phyloP scores from a whole-genome alignment of 2,113 vertebrate genomes.

The Vidua chalybeata region DNA sequence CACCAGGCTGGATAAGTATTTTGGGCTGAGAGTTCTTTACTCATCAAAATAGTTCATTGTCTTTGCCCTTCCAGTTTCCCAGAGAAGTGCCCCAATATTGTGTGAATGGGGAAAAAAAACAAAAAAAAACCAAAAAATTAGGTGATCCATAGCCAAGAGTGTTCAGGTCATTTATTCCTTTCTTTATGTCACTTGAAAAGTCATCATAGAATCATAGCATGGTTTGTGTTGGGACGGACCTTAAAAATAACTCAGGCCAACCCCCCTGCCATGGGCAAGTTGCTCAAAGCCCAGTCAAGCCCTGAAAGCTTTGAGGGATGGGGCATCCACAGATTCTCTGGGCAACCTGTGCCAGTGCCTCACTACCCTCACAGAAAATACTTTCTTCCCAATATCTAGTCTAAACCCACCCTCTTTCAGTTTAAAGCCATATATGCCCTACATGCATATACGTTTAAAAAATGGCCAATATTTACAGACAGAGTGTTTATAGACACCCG shows the following conservation, averaged over 20 bases:
- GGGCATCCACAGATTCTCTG: background rate
- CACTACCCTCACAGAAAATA: background rate
- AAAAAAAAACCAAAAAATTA: background rate
- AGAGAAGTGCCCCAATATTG: background rate
- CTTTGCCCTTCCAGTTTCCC: background rate
- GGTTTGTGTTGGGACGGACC: background rate
- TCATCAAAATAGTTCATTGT: background rate
- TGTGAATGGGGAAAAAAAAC: background rate
- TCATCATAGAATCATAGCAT: background rate
- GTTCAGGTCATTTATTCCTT: background rate
- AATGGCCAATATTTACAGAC: background rate
- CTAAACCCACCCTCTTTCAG: background rate
- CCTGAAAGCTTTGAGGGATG: background rate
- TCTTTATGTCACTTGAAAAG: background rate
- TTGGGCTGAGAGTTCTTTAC: background rate
- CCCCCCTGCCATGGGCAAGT: fast-evolving
- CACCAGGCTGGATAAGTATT: background rate
- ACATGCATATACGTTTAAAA: no score
- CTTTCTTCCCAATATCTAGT: background rate
- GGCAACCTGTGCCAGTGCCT: background rate
- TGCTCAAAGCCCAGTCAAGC: background rate
- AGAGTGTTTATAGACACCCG: background rate
- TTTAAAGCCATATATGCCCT: background rate
- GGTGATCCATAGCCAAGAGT: background rate
- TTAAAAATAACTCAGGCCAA: background rate